A percentile compares a stretch with the other conserved stretches of the same genome.
Evolutionary conservation across 2,113 vertebrate species (phyloP).

Genomic region (Ammodytes marinus): DNA sequence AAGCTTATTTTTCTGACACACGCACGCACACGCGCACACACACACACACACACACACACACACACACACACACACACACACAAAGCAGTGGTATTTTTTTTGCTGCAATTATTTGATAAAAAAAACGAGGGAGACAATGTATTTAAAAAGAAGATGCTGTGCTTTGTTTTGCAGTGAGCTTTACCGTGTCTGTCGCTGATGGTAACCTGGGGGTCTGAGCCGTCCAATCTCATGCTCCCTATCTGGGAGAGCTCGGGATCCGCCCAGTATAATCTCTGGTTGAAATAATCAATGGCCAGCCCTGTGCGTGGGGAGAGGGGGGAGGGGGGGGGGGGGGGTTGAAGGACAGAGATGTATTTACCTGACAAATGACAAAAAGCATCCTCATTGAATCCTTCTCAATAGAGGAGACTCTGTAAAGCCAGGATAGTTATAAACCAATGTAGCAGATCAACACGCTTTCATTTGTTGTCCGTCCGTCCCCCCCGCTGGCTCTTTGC

Average conservation of each 20-base stretch:
- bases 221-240: conserved; percentile 94
- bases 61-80: no score
- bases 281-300: conserved; percentile 94
- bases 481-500: conserved; percentile 29
- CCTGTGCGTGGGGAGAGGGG: conserved; percentile 82
- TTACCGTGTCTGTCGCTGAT: conserved; percentile 93
- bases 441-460: conserved; percentile 19
- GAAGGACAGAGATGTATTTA: conserved; percentile 70
- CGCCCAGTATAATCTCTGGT: conserved; percentile 96
- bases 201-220: conserved; percentile 90
- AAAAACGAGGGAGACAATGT: conserved; percentile 28
- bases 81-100: conserved; percentile 3
- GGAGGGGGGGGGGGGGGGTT: conserved; percentile 67
- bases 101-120: conserved; percentile 53
- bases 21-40: background rate
- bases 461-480: conserved; percentile 2
- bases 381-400: conserved; percentile 51
- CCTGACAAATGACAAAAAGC: conserved; percentile 60
- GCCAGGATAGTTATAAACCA: conserved; percentile 23
- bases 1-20: conserved; percentile 16
- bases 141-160: conserved; percentile 22
- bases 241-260: conserved; percentile 96
- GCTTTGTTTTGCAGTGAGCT: conserved; percentile 39
- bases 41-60: conserved; percentile 2
- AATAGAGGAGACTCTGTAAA: conserved; percentile 22